Evolutionary conservation across 1,140 invertebrate species (phyloP).

Genomic region (Pectinophora gossypiella): DNA sequence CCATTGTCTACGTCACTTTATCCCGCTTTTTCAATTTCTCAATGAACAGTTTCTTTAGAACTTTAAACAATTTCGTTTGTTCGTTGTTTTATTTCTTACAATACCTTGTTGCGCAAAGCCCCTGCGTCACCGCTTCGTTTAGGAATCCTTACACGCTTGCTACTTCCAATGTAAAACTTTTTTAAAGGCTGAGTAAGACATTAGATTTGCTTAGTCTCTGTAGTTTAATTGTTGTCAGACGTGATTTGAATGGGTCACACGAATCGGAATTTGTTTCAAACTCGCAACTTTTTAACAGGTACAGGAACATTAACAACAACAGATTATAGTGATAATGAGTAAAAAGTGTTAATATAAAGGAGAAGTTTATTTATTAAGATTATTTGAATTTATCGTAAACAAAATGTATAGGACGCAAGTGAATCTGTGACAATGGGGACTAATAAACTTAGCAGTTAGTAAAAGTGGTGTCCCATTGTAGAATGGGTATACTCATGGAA

Average conservation of each 20-base stretch:
- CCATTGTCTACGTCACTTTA: too few species aligned
- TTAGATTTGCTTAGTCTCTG: too few species aligned
- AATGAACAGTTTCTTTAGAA: neutral
- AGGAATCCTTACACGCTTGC: neutral
- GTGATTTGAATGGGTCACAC: too few species aligned
- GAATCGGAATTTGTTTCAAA: too few species aligned
- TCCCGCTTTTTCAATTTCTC: too few species aligned
- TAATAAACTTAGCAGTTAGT: slow-evolving; percentile 32
- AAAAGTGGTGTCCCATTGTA: slow-evolving; percentile 38
- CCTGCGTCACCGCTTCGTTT: neutral
- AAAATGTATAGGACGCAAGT: slow-evolving; percentile 37
- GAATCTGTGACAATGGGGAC: slow-evolving; percentile 34
- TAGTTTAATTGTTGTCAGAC: too few species aligned
- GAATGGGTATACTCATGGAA: slow-evolving; percentile 70
- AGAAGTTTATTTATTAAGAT: too few species aligned
- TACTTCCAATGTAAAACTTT: neutral
- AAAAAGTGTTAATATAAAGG: neutral
- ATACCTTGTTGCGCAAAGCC: neutral
- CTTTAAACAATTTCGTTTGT: neutral
- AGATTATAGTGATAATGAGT: neutral
- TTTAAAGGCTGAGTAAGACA: too few species aligned
- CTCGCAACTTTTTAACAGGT: too few species aligned
- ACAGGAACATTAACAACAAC: too few species aligned
- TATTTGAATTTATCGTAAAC: too few species aligned
- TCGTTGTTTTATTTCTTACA: neutral